Evolutionary conservation across 2,797 vertebrate genomes (phyloP).

Genomic region (Danio tinwini): DNA sequence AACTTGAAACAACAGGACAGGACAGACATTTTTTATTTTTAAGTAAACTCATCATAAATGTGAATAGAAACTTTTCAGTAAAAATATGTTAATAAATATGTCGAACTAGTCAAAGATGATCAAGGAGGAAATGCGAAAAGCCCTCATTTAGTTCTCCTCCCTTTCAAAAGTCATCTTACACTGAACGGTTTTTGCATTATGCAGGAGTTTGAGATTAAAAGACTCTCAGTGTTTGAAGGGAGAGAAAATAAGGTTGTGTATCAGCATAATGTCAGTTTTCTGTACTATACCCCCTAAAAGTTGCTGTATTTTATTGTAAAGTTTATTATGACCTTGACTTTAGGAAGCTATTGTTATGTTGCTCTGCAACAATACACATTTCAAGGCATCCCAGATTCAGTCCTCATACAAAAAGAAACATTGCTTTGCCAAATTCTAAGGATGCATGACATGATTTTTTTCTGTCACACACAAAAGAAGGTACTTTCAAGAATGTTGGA

Average conservation of each 20-base stretch:
- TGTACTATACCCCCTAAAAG: neutral
- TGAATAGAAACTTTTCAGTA: neutral
- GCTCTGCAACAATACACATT: neutral
- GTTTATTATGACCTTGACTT: neutral
- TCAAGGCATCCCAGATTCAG: neutral
- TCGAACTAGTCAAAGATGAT: neutral
- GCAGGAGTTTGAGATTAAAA: conserved; percentile 30
- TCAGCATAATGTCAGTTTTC: neutral
- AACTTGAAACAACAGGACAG: neutral
- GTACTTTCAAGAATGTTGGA: too few relatives aligned
- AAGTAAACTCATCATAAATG: neutral
- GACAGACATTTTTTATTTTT: neutral
- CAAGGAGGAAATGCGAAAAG: neutral
- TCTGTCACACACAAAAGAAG: too few relatives aligned
- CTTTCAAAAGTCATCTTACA: conserved; percentile 14
- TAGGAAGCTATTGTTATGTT: neutral
- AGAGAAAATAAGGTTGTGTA: neutral
- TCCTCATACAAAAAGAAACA: neutral
- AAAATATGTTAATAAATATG: conserved; percentile 2
- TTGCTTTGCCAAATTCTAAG: neutral
- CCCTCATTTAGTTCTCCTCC: conserved; percentile 11
- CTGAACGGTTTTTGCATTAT: conserved; percentile 34
- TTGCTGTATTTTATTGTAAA: neutral
- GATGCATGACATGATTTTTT: neutral
- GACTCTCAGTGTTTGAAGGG: neutral